phyloP scores from a whole-genome alignment of 2,888 invertebrate genomes.

The Drosophila crucigera region DNA sequence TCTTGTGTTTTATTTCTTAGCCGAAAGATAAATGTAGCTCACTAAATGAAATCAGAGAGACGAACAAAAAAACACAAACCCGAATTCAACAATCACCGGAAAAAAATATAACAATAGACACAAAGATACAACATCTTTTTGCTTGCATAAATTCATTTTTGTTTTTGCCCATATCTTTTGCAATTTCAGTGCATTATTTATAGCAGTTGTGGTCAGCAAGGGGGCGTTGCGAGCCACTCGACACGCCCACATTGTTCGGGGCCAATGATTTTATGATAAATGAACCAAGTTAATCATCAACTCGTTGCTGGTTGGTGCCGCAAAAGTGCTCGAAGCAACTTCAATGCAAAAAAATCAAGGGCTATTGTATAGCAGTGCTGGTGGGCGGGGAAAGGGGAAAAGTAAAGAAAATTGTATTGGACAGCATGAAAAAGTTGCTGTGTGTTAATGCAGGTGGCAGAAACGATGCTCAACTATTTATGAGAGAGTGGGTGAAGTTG shows the following conservation, averaged over 20 bases:
- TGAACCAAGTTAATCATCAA: slow-evolving; percentile 67
- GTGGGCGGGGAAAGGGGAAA: background rate
- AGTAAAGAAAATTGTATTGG: slow-evolving; percentile 9
- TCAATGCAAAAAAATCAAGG: background rate
- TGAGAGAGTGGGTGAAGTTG: slow-evolving; percentile 10
- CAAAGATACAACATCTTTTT: slow-evolving; percentile 32
- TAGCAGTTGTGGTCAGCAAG: slow-evolving; percentile 50
- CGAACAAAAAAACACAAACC: slow-evolving; percentile 7
- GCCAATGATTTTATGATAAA: slow-evolving; percentile 72
- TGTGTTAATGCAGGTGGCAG: slow-evolving; percentile 39
- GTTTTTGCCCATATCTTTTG: slow-evolving; percentile 30
- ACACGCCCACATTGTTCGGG: slow-evolving; percentile 20
- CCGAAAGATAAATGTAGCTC: slow-evolving; percentile 36
- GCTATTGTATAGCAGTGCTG: background rate
- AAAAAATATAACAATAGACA: slow-evolving; percentile 11
- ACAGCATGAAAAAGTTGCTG: slow-evolving; percentile 28
- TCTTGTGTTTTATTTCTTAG: slow-evolving; percentile 20
- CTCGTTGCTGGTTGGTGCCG: slow-evolving; percentile 13
- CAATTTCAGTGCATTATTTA: slow-evolving; percentile 66
- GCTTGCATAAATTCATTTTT: slow-evolving; percentile 23
- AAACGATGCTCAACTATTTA: slow-evolving; percentile 41
- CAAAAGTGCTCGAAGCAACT: slow-evolving; percentile 9
- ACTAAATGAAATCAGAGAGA: slow-evolving; percentile 23
- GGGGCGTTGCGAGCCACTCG: slow-evolving; percentile 11
- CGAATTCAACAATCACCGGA: slow-evolving; percentile 7